Evolutionary conservation across 2,888 invertebrate genomes (phyloP).

Genomic region (Serrognathus titanus): DNA sequence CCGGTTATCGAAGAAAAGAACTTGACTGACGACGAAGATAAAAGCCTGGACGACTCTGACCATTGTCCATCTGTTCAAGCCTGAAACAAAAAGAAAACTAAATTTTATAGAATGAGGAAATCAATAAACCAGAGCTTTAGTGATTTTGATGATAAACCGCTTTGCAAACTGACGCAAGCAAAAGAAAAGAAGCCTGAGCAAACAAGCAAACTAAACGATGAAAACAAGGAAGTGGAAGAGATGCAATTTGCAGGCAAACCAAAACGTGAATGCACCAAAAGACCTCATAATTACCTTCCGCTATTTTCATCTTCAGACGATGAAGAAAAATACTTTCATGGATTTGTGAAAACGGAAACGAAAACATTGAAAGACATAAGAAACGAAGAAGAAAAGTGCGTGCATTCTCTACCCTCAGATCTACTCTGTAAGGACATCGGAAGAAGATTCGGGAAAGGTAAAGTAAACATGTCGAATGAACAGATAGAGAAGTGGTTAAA

Average conservation of each 20-base stretch:
- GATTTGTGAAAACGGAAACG: constrained; percentile 39
- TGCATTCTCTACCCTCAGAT: constrained; percentile 29
- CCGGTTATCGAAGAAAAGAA: too few species aligned
- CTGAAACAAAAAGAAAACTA: background rate
- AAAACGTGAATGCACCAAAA: constrained; percentile 44
- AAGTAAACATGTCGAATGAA: constrained; percentile 67
- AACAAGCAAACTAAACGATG: constrained; percentile 1
- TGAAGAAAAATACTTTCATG: constrained; percentile 48
- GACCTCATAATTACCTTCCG: constrained; percentile 44
- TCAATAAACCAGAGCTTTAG: constrained; percentile 53
- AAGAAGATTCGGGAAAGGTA: constrained; percentile 53
- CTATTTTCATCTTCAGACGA: constrained; percentile 51
- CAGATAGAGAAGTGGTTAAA: constrained; percentile 65
- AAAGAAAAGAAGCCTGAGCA: constrained; percentile 7
- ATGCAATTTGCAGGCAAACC: constrained; percentile 32
- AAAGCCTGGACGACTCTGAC: too few species aligned
- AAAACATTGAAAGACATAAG: constrained; percentile 32
- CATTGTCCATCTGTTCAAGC: too few species aligned
- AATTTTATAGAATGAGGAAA: background rate
- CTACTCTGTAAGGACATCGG: constrained; percentile 40
- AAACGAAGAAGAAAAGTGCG: constrained; percentile 47
- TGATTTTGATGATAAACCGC: constrained; percentile 65
- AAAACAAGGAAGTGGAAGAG: constrained; percentile 22
- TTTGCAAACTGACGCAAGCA: constrained; percentile 53
- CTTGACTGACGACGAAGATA: too few species aligned